Base-by-base conservation (phyloP, 2,888 invertebrate species). In the Chironomus tentans region DNA sequence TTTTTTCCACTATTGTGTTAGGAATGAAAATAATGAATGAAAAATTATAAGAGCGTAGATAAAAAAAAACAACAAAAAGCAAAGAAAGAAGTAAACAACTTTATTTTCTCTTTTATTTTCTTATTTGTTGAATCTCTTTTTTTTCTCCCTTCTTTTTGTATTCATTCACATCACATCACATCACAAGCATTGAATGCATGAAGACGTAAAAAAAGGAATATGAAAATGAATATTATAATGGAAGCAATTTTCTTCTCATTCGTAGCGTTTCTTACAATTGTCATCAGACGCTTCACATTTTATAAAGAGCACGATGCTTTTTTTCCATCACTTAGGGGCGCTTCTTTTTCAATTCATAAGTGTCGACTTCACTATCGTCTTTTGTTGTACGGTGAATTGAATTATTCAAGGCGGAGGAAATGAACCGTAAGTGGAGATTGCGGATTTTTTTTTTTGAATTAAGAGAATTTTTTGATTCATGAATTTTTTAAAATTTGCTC, bases 241-340 rank as follows among this genome's bases (percentile, higher is more conserved):
- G 24, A 65, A 65, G 65, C 65, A 65, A 65, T 65, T 65, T 65
- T 65, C 65, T 24, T 21, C 65, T 65, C 24, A 65, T 22, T 65
- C 24, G 65, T 24, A 21, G 65, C 65, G 6, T 56, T 50, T 38
- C n/a, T 15, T 56, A 18, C 56, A 56, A 56, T 56, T 56, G 56
- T 56, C 56, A 18, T 56, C 56, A 56, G 38, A 38, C 38, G 38
- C 10, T 38, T 10, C 38, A 38, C 38, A 10, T 38, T 38, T 38
- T 38, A 6, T 28, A 3, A 24, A 24, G 28, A 6, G 28, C 28
- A 28, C 5, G 28, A 28, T 5, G 15, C n/a, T 56, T 15, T 18
- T 15, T 18, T 56, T 18, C 15, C 18, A 7, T 2, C 56, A 56
- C 15, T 56, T 56, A 56, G 18, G 15, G 15, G 56, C 56, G 56